phyloP scores from a whole-genome alignment of 2,113 vertebrate genomes.

The Astur gentilis region DNA sequence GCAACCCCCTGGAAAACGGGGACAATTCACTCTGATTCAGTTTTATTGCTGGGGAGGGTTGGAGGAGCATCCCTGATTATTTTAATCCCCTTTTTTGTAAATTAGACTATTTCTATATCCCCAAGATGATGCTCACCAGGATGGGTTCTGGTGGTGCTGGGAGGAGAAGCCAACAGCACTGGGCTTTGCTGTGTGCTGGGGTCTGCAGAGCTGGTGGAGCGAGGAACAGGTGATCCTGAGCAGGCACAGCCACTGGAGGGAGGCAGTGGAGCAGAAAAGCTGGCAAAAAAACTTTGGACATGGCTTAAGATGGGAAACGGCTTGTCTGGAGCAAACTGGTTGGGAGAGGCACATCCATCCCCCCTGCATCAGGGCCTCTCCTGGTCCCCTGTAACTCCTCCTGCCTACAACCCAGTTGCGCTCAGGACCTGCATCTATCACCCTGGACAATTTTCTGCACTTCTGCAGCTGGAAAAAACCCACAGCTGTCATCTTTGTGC shows the following conservation, averaged over 20 bases:
- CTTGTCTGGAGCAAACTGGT: background rate
- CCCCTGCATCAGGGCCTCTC: background rate
- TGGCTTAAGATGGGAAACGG: background rate
- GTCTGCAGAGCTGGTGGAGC: fast-evolving
- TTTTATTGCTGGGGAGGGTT: background rate
- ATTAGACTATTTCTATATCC: background rate
- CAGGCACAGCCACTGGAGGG: background rate
- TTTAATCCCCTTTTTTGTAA: background rate
- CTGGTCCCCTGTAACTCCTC: background rate
- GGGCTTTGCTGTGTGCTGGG: background rate
- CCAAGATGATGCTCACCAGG: background rate
- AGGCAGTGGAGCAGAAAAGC: background rate
- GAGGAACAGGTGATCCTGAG: fast-evolving
- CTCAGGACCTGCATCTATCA: background rate
- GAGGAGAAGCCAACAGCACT: fast-evolving
- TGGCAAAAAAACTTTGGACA: background rate
- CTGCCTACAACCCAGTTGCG: too few species aligned
- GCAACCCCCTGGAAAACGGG: background rate
- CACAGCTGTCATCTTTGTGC: background rate
- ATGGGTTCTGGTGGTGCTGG: background rate
- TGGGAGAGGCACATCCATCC: background rate
- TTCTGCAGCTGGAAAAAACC: background rate
- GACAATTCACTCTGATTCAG: background rate
- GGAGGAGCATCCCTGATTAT: background rate
- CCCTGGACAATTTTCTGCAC: fast-evolving